These are phyloP conservation scores for Galleria mellonella DNA, from an alignment of 1,140 invertebrate genomes.

Conservation along the genomic window DNA sequence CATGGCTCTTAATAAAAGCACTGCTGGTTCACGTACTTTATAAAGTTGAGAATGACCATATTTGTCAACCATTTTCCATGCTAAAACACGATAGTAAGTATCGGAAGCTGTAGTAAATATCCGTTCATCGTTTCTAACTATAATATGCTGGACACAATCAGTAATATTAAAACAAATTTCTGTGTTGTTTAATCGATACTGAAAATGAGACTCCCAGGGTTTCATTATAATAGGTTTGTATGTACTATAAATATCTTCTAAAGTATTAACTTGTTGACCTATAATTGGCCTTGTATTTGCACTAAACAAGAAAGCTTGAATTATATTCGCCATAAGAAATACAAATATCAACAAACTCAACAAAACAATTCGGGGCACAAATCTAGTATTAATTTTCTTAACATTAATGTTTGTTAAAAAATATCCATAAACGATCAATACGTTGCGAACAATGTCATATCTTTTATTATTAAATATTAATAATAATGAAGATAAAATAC, in stretches of 20 bases:
- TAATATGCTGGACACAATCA: neutral
- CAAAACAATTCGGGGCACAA: slow-evolving; percentile 7
- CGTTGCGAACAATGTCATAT: slow-evolving; percentile 7
- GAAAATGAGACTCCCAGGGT: neutral
- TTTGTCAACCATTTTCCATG: neutral
- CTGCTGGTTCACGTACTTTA: neutral
- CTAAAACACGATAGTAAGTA: neutral
- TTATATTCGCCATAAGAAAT: slow-evolving; percentile 12
- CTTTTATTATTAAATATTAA: slow-evolving; percentile 3
- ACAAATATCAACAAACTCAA: slow-evolving; percentile 10
- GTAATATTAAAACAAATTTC: neutral
- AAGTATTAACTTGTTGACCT: slow-evolving; percentile 3
- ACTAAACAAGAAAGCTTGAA: slow-evolving; percentile 13
- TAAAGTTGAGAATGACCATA: neutral
- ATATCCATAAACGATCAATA: slow-evolving; percentile 20
- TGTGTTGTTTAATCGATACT: neutral
- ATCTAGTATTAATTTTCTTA: slow-evolving; percentile 1
- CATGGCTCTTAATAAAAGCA: neutral
- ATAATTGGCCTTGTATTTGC: slow-evolving; percentile 8
- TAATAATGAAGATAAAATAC: neutral
- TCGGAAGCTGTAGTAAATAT: neutral
- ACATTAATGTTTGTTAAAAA: slow-evolving; percentile 12
- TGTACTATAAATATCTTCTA: slow-evolving; percentile 6
- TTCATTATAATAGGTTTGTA: neutral
- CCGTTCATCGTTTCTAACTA: neutral